Evolutionary conservation across 92 coral and sea anemone species (phyloP), one percentile per base, ranked within the genome.

Genomic region (Porites cylindrica): DNA sequence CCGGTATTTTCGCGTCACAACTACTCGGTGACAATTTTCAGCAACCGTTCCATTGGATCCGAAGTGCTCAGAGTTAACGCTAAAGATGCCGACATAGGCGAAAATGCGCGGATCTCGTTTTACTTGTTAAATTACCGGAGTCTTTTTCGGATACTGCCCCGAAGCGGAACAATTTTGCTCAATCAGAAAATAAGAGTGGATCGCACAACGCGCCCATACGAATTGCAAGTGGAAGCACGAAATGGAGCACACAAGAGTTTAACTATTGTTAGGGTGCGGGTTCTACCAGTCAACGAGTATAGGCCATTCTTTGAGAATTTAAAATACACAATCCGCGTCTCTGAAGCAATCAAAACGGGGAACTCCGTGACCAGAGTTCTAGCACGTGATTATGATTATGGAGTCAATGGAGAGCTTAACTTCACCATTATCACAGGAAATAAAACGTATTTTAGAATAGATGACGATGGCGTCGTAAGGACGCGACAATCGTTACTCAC

Each of bases 341-440:
- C 98, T 0, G 98, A 95, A 69, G 98, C 98, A 7, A 88, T 95
- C 29, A 83, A 91, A 60, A 71, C 91, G 24, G 98, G 94, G 10
- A 93, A 93, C 26, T 95, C 98, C 32, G 92, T 95, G 61, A 77
- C 88, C 20, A 82, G 86, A 54, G 81, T 95, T 6, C 75, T 91
- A 21, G 98, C 98, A 10, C 85, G 71, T 21, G 98, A 95, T 73
- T 65, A 60, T 51, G 98, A 95, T 73, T 81, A 84, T 43, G 98
- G 98, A 1, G 63, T 26, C 14, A 78, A 90, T 68, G 94, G 94
- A 14, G 91, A 81, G 54, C 84, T 93, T 18, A 91, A 80, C 65
- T 95, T 85, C 60, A 84, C 96, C 0, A 83, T 95, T 51, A 70
- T 91, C 52, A 64, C 84, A 18, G 98, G 94, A 9, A 88, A 88